These are phyloP conservation scores for Tortrix viridana DNA, from an alignment of 2,888 invertebrate genomes.

Conservation along the genomic window DNA sequence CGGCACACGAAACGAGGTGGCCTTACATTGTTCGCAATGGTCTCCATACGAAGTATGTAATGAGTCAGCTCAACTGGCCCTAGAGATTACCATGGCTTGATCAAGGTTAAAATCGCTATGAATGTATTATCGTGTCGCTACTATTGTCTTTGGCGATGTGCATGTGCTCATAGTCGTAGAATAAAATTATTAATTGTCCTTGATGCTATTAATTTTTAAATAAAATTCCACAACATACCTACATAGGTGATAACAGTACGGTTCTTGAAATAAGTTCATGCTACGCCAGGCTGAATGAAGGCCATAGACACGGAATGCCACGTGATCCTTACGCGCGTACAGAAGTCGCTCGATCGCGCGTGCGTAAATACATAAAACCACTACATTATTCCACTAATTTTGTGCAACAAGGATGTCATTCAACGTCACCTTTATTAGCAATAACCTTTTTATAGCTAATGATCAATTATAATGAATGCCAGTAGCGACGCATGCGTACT, in stretches of 20 bases:
- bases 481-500: conserved; percentile 1
- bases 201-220: not conserved
- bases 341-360: too few relatives aligned
- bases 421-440: not conserved
- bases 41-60: conserved; percentile 26
- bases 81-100: conserved; percentile 13
- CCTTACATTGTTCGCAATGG: conserved; percentile 31
- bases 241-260: too few relatives aligned
- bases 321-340: too few relatives aligned
- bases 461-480: not conserved
- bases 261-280: too few relatives aligned
- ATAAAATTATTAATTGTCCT: not conserved
- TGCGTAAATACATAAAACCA: too few relatives aligned
- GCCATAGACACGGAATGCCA: too few relatives aligned
- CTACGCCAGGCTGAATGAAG: too few relatives aligned
- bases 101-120: conserved; percentile 24
- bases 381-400: not conserved
- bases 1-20: not conserved
- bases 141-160: conserved; percentile 21
- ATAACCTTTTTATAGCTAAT: not conserved
- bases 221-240: too few relatives aligned
- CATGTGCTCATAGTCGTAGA: not conserved
- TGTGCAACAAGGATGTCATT: not conserved
- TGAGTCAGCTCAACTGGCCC: conserved; percentile 13
- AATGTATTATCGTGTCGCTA: conserved; percentile 25